phyloP scores from a whole-genome alignment of 2,113 vertebrate species.

The Eulemur rufifrons region DNA sequence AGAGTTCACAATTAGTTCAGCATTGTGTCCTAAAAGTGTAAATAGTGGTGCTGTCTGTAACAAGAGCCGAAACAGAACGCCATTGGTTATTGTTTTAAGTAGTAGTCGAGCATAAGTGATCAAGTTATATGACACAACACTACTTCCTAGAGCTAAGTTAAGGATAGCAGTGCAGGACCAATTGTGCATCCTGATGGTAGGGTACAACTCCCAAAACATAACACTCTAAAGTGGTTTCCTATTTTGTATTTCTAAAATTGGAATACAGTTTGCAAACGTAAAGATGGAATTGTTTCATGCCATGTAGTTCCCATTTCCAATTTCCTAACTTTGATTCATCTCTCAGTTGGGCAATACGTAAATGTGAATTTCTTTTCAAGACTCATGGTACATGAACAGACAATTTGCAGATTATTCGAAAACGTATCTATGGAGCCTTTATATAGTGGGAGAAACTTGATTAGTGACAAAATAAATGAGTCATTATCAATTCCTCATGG shows the following conservation, averaged over 20 bases:
- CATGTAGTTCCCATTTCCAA: neutral
- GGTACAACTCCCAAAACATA: neutral
- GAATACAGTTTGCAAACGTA: neutral
- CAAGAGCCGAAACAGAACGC: neutral
- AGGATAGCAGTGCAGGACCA: neutral
- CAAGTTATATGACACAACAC: neutral
- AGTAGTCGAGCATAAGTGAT: neutral
- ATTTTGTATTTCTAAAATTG: neutral
- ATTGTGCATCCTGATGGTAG: neutral
- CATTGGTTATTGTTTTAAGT: neutral
- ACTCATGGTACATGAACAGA: neutral
- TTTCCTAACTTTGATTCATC: neutral
- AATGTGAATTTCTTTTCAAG: neutral
- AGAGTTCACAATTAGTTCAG: neutral
- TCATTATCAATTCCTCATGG: neutral
- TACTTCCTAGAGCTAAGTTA: neutral
- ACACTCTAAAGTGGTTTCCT: neutral
- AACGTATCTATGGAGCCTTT: neutral
- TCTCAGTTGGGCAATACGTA: neutral
- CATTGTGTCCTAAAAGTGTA: neutral
- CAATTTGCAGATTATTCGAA: neutral
- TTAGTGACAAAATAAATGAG: neutral
- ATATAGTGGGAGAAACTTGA: neutral
- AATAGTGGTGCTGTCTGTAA: neutral
- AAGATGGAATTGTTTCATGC: neutral